phyloP scores from a whole-genome alignment of 2,888 invertebrate species.

The Quadriops clusia region DNA sequence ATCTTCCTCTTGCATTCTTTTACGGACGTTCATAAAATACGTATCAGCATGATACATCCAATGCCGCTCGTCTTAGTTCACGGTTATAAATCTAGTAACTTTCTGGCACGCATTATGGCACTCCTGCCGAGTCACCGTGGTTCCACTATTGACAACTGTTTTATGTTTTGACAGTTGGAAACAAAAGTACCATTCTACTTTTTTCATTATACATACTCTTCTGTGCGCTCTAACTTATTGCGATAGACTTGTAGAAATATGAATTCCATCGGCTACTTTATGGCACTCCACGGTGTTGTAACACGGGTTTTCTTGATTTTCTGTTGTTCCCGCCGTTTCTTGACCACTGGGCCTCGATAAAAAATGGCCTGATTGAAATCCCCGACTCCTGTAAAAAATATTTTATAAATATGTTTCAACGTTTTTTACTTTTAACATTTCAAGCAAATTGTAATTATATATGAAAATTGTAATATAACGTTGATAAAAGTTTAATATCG shows the following conservation, averaged over 20 bases:
- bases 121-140: constrained; percentile 20
- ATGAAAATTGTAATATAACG: too few species aligned
- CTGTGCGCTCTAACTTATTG: constrained; percentile 16
- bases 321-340: too few species aligned
- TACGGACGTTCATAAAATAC: constrained; percentile 21
- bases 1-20: too few species aligned
- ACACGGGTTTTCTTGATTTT: too few species aligned
- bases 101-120: constrained; percentile 27
- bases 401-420: too few species aligned
- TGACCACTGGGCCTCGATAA: too few species aligned
- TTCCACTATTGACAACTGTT: constrained; percentile 27
- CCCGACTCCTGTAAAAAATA: too few species aligned
- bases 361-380: too few species aligned
- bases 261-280: constrained; percentile 5
- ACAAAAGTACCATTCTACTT: constrained; percentile 24
- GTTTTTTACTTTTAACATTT: too few species aligned
- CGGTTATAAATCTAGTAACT: constrained; percentile 23
- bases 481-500: too few species aligned
- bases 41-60: constrained; percentile 20
- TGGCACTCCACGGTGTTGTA: constrained; percentile 8
- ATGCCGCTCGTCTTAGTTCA: constrained; percentile 14
- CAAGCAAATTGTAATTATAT: too few species aligned
- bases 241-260: constrained; percentile 21
- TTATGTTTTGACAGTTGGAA: constrained; percentile 29
- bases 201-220: constrained; percentile 19